phyloP scores from a whole-genome alignment of 2,113 vertebrate genomes.

The Serilophus lunatus region DNA sequence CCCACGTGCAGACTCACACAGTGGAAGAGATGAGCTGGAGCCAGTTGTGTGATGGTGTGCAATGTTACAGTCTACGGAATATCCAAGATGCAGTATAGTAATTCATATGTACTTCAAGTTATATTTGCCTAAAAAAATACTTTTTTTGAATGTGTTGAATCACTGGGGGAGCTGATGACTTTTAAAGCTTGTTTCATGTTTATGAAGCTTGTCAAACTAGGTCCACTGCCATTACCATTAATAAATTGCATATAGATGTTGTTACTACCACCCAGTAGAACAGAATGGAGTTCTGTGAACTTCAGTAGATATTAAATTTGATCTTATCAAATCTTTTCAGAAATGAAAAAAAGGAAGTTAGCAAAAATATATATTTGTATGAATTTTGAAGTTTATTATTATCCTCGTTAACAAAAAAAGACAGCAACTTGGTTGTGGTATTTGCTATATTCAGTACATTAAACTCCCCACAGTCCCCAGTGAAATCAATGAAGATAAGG shows the following conservation, averaged over 20 bases:
- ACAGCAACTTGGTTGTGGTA: background rate
- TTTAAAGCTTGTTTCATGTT: background rate
- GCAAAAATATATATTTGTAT: background rate
- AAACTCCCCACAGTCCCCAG: background rate
- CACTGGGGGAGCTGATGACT: background rate
- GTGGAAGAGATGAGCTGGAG: background rate
- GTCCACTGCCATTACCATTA: background rate
- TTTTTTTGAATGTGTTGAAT: background rate
- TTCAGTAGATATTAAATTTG: background rate
- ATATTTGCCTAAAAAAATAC: background rate
- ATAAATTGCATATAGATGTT: background rate
- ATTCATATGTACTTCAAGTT: background rate
- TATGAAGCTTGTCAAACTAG: background rate
- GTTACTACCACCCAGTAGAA: background rate
- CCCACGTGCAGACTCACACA: rapidly evolving
- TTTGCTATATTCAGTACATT: background rate
- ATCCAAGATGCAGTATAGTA: background rate
- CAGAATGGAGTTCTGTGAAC: background rate
- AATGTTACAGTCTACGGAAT: background rate
- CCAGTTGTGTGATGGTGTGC: background rate
- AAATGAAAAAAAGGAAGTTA: background rate
- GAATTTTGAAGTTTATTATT: background rate
- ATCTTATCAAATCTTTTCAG: background rate
- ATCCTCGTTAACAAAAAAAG: background rate
- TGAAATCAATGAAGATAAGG: background rate